phyloP scores from a whole-genome alignment of 2,888 invertebrate genomes.

The Criorhina ranunculi region DNA sequence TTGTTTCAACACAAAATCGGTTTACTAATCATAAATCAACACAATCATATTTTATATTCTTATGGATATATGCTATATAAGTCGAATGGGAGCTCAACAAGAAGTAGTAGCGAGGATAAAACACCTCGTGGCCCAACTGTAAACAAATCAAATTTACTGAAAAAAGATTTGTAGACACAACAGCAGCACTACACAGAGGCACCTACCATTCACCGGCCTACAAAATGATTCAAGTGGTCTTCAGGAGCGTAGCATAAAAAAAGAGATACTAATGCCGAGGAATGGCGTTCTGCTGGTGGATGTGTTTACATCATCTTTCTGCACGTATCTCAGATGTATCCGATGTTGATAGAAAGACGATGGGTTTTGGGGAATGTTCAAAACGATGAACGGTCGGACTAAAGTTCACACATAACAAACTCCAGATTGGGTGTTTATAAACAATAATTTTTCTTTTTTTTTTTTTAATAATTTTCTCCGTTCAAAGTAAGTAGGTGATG shows the following conservation, averaged over 20 bases:
- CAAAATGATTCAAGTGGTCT: conserved; percentile 56
- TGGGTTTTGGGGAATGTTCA: conserved; percentile 66
- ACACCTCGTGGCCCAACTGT: conserved; percentile 52
- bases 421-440: conserved; percentile 69
- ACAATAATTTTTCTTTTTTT: conserved; percentile 63
- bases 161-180: conserved; percentile 71
- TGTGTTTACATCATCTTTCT: conserved; percentile 73
- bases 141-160: conserved; percentile 68
- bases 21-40: conserved; percentile 75
- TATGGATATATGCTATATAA: conserved; percentile 55
- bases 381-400: conserved; percentile 44
- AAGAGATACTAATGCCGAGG: conserved; percentile 40
- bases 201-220: conserved; percentile 26
- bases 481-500: conserved; percentile 23
- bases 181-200: conserved; percentile 46
- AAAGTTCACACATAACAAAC: conserved; percentile 67
- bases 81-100: conserved; percentile 4
- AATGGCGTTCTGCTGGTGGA: conserved; percentile 61
- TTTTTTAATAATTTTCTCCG: conserved; percentile 63
- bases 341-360: conserved; percentile 72
- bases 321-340: conserved; percentile 71
- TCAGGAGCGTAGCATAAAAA: conserved; percentile 41
- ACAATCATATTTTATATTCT: conserved; percentile 73
- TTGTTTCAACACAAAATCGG: conserved; percentile 72
- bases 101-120: conserved; percentile 36